These are phyloP conservation scores for Geopemphigus sp. DNA, from an alignment of 1,140 invertebrate species.

Conservation along the genomic window DNA sequence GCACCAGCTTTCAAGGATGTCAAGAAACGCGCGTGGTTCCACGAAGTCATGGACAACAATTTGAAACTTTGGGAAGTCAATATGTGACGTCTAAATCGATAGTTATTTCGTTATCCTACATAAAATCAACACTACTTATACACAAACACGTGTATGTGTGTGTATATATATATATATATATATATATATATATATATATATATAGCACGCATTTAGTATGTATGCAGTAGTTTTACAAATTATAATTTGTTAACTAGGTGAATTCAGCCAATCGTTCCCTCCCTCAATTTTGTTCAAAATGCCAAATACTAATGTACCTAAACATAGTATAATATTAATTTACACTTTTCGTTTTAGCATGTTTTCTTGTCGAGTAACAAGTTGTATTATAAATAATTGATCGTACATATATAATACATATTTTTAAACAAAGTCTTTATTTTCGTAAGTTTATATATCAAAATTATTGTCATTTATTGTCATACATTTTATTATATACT, in stretches of 20 bases:
- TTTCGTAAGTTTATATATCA: conserved; percentile 21
- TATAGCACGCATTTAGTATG: too few relatives aligned
- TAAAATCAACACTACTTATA: neutral
- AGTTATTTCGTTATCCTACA: neutral
- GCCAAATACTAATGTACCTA: conserved; percentile 36
- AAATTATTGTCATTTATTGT: conserved; percentile 41
- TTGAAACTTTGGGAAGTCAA: conserved; percentile 85
- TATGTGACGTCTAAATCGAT: conserved; percentile 58
- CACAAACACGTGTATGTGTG: neutral
- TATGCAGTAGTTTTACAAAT: conserved; percentile 4
- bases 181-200: too few relatives aligned
- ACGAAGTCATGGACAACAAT: conserved; percentile 82
- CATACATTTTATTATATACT: neutral
- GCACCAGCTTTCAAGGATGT: conserved; percentile 72
- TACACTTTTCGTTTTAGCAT: neutral
- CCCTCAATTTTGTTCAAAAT: conserved; percentile 9
- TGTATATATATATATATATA: too few relatives aligned
- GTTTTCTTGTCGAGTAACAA: conserved; percentile 14
- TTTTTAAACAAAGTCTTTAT: conserved; percentile 33
- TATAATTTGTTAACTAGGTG: neutral
- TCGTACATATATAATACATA: neutral
- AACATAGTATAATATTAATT: conserved; percentile 23
- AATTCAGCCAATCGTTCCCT: neutral
- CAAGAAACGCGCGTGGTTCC: conserved; percentile 73
- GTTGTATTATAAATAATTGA: conserved; percentile 13